Evolutionary conservation across 2,888 invertebrate genomes (phyloP).

Genomic region (Conistra vaccinii): DNA sequence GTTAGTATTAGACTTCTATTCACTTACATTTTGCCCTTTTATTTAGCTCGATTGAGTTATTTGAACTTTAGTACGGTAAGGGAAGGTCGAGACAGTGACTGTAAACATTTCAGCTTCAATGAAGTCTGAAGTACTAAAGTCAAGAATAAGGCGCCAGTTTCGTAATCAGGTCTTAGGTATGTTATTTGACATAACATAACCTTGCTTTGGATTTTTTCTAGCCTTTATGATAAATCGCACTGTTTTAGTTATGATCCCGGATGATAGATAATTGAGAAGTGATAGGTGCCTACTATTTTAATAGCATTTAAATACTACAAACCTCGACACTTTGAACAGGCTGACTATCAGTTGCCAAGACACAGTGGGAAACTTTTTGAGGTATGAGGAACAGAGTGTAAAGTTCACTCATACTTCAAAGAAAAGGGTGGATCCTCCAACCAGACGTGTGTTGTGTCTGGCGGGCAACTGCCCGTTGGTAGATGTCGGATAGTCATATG

Average conservation of each 20-base stretch:
- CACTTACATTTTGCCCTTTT: constrained; percentile 21
- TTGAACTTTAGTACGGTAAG: constrained; percentile 43
- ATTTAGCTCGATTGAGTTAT: constrained; percentile 33
- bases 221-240: neutral
- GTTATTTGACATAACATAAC: constrained; percentile 1
- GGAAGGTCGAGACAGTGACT: constrained; percentile 16
- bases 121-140: constrained; percentile 16
- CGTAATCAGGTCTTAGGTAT: constrained; percentile 18
- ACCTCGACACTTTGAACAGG: neutral
- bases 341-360: neutral
- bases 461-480: no score
- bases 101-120: constrained; percentile 35
- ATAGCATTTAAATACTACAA: neutral
- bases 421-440: no score
- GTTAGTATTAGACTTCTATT: constrained; percentile 28
- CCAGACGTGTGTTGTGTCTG: no score
- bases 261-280: neutral
- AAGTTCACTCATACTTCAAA: no score
- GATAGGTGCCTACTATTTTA: neutral
- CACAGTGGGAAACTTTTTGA: neutral
- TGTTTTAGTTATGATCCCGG: neutral
- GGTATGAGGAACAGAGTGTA: no score
- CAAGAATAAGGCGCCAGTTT: constrained; percentile 21
- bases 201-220: neutral
- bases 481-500: no score